Evolutionary conservation across 2,888 invertebrate genomes (phyloP), one percentile per base, ranked within the genome.

Genomic region (Lasius fuliginosus): DNA sequence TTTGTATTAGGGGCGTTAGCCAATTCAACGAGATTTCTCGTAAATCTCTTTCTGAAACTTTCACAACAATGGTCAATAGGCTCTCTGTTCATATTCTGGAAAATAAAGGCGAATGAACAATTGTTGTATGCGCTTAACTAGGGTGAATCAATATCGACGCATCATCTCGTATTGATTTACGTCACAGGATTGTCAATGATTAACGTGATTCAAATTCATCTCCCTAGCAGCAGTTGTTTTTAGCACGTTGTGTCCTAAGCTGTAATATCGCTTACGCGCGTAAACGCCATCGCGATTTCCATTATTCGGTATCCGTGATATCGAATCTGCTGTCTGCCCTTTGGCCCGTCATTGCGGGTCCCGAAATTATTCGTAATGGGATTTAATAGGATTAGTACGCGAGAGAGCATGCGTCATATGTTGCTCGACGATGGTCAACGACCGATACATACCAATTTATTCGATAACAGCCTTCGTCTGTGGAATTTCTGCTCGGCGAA

Each of bases 321-420:
- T 71, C 18, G 82, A 64, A 67, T 36, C 69, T 11, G 58, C 69
- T 77, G 79, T 87, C 79, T 71, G 75, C 84, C 83, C 82, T 81
- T 82, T 89, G 79, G 23, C 23, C 86, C 85, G 86, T 88, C 90
- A 90, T 90, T 88, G 88, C 89, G 81, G 83, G 33, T 77, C 87
- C 81, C 87, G 86, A 91, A 92, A 92, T 91, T 90, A 90, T 90
- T 92, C 90, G 90, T 91, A 92, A 92, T 91, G 88, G 90, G 88
- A 91, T 91, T 90, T 90, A 91, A 92, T 92, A 90, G 89, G 91
- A 92, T 93, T 91, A 91, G 87, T 84, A 85, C 82, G 88, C 85
- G 85, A 77, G 73, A 58, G 85, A 88, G 84, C 89, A 83, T 89
- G 88, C 86, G 87, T 90, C 90, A 89, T 90, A 87, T 81, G 83